These are phyloP conservation scores for Acleris cristana DNA, from an alignment of 2,888 invertebrate species.

Conservation along the genomic window DNA sequence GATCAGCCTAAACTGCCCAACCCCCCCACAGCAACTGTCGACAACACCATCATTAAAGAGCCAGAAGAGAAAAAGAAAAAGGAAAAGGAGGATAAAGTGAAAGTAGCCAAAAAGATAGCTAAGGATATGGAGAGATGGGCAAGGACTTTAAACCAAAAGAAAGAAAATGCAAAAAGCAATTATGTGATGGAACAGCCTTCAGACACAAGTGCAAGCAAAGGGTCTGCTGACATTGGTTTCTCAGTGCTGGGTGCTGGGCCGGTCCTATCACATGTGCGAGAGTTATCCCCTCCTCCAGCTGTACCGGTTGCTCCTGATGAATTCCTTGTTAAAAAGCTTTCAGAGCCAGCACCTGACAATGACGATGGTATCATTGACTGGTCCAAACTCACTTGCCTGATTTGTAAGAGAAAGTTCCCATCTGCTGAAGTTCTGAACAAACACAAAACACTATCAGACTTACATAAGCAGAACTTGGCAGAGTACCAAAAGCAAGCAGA, in stretches of 20 bases:
- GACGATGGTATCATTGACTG: conserved; percentile 93
- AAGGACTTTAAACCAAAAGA: conserved; percentile 97
- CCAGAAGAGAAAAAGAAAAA: conserved; percentile 87
- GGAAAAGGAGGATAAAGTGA: conserved; percentile 95
- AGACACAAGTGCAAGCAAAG: conserved; percentile 83
- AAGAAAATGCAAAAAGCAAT: conserved; percentile 86
- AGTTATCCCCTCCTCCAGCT: conserved; percentile 62
- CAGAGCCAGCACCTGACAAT: conserved; percentile 85
- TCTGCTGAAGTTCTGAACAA: conserved; percentile 94
- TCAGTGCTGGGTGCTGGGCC: conserved; percentile 92
- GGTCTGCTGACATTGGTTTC: conserved; percentile 96
- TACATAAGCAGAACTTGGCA: conserved; percentile 95
- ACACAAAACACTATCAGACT: conserved; percentile 96
- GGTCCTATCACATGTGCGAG: conserved; percentile 67
- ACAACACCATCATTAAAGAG: conserved; percentile 67
- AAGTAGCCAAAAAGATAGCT: conserved; percentile 98
- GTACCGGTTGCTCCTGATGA: conserved; percentile 57
- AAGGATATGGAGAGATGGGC: conserved; percentile 96
- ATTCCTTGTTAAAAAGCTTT: conserved; percentile 70
- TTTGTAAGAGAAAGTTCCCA: conserved; percentile 97
- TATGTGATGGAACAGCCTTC: conserved; percentile 75
- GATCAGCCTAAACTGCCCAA: conserved; percentile 64
- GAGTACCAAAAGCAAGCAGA: conserved; percentile 76
- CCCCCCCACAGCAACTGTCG: conserved; percentile 58
- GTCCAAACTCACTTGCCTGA: conserved; percentile 94